Evolutionary conservation across 1,140 invertebrate genomes (phyloP), one percentile per base, ranked within the genome.

Genomic region (Drosophila micromelanica): DNA sequence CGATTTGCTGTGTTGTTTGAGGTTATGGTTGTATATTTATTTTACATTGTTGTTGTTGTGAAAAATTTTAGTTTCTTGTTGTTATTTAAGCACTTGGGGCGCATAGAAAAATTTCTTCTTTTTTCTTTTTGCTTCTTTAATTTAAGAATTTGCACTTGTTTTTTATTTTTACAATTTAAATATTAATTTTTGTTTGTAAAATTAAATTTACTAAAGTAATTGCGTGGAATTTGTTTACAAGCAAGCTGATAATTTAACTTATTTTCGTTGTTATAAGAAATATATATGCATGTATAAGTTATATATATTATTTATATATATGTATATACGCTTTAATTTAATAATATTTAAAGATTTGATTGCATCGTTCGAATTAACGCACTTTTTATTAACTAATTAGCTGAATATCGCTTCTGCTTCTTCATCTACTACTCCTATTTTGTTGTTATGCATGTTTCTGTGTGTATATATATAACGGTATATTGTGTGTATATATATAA

Each of bases 121-220:
- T 42, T 51, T 65, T 3, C 60, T 56, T 64, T 62, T 51, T 42
- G 48, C 67, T 69, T 64, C 35, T 51, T 62, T 61, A 37, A 17
- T 79, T 61, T 55, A 23, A 48, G 63, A 81, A 85, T 86, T 86
- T 81, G 71, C 82, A 86, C 81, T 86, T 87, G 13, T 67, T 73
- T 72, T 63, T 43, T 65, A 27, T 56, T 30, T 63, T 63, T 30
- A 43, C 49, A 48, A 20, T 48, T 48, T 37, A 56, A 30, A 55
- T 43, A 67, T 73, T 17, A 42, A 59, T 23, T 23, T 46, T 49
- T 51, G 7, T 55, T 54, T 23, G 56, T 68, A 74, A 86, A 86
- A 86, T 82, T 86, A 86, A 86, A 70, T 73, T 71, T 77, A 49
- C 80, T 86, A 87, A 86, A 86, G 81, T 86, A 86, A 86, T 87